Evolutionary conservation across 2,797 vertebrate genomes (phyloP), one percentile per base, ranked within the genome.

Genomic region (Phrynocephalus forsythii): DNA sequence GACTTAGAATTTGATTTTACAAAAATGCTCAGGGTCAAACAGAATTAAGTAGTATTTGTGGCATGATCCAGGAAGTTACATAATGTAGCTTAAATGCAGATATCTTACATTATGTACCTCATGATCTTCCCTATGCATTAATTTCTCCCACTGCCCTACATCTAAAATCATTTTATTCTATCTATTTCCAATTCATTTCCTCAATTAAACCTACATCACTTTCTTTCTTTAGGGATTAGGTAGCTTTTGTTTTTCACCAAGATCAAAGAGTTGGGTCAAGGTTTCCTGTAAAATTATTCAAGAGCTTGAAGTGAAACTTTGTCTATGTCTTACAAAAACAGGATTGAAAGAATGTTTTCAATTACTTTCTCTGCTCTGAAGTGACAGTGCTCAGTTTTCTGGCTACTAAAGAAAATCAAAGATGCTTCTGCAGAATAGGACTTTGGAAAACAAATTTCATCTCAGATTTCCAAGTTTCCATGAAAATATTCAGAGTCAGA

Each of bases 181-280:
- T 92, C 48, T 89, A 91, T 89, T 90, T 81, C 89, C 93, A 60
- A 92, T 78, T 68, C 0, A 93, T 89, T 95, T 93, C 92, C 88
- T 92, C 87, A 92, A 80, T 92, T 93, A 93, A 94, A 78, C 76
- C 50, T 89, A 33, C 71, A 82, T 89, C 93, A 85, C 84, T 38
- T 52, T 85, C 13, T n/a, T 76, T 82, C 92, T 95, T 92, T 92
- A 96, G 94, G 96, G 94, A 94, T 87, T 93, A 68, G 52, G 89
- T 90, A 94, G 75, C 92, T 92, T 26, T 81, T 86, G 91, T 90
- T 91, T 89, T 82, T 88, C 91, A 84, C 92, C 79, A 80, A 95
- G 94, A 96, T 95, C 95, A 96, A 96, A 96, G 94, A 48, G 16
- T 84, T 92, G 60, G 79, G 89, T 81, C 86, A 91, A 89, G 90